Conservation (phyloP, 2,113 vertebrate species). For the Anhinga anhinga region DNA sequence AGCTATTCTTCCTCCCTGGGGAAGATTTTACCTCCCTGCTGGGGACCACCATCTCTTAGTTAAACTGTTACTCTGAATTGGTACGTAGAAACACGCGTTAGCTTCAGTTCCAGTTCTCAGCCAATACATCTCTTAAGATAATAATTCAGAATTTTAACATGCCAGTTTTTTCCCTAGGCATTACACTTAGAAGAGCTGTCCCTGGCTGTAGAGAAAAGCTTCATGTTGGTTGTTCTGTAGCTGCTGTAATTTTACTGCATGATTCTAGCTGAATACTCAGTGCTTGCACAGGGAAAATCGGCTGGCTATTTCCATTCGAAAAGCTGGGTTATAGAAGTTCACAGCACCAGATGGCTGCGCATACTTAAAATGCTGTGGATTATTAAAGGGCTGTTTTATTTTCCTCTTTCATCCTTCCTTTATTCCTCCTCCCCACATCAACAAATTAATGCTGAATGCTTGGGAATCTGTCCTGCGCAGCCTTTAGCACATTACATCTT, state of each 20-base stretch:
- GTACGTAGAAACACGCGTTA: fast-evolving
- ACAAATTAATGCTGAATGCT: slow-evolving; percentile 31
- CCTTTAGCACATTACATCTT: neutral
- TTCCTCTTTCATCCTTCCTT: slow-evolving; percentile 54
- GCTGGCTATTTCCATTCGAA: slow-evolving; percentile 33
- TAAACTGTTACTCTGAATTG: neutral
- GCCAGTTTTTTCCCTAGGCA: neutral
- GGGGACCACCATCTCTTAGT: neutral
- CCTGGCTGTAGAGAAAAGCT: neutral
- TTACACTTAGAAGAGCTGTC: neutral
- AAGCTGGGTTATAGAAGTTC: slow-evolving; percentile 59
- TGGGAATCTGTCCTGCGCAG: neutral
- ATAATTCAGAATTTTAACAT: neutral
- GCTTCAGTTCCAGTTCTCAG: neutral
- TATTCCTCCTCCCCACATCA: slow-evolving; percentile 16
- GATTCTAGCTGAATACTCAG: neutral
- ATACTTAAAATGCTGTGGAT: slow-evolving; percentile 58
- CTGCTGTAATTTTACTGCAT: neutral
- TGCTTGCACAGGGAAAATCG: neutral
- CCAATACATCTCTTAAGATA: neutral
- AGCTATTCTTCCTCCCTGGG: neutral
- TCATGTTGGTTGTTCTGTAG: neutral
- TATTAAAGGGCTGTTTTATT: slow-evolving; percentile 55
- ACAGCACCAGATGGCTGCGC: slow-evolving; percentile 51
- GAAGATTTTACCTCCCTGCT: neutral